Evolutionary conservation across 1,140 invertebrate species (phyloP).

Genomic region (Leptinotarsa undecemlineata): DNA sequence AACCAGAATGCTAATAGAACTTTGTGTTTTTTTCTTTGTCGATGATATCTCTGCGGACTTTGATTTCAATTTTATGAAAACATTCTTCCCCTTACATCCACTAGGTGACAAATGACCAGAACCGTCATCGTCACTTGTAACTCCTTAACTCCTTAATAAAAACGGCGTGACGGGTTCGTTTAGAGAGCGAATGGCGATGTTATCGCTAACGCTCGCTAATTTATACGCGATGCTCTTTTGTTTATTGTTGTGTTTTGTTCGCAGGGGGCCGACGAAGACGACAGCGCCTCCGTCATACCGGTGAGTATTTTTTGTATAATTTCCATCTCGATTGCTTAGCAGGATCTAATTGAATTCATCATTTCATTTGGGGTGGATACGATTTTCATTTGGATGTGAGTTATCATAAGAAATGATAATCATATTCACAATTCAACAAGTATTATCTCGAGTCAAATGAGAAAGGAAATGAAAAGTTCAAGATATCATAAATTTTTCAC

Average conservation of each 20-base stretch:
- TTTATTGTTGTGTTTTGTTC: slow-evolving; percentile 59
- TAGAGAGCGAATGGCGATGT: slow-evolving; percentile 37
- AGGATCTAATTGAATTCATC: slow-evolving; percentile 36
- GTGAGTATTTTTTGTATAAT: slow-evolving; percentile 57
- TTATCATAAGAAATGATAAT: too few species aligned
- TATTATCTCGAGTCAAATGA: too few species aligned
- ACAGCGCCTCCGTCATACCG: slow-evolving; percentile 70
- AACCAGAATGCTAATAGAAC: too few species aligned
- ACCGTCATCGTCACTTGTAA: slow-evolving; percentile 44
- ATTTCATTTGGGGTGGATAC: slow-evolving; percentile 14
- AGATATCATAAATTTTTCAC: too few species aligned
- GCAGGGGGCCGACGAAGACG: slow-evolving; percentile 71
- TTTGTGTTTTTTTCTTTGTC: too few species aligned
- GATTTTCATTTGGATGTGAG: too few species aligned
- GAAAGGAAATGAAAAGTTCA: too few species aligned
- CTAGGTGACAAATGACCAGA: slow-evolving; percentile 48
- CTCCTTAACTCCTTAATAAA: slow-evolving; percentile 53
- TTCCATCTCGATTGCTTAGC: slow-evolving; percentile 12
- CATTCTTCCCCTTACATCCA: too few species aligned
- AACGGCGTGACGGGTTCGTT: slow-evolving; percentile 37
- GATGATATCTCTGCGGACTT: too few species aligned
- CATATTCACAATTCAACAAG: too few species aligned
- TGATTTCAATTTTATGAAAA: too few species aligned
- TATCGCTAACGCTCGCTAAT: slow-evolving; percentile 49
- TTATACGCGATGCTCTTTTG: slow-evolving; percentile 53